phyloP scores from a whole-genome alignment of 2,113 vertebrate species.

The Oncorhynchus tshawytscha region DNA sequence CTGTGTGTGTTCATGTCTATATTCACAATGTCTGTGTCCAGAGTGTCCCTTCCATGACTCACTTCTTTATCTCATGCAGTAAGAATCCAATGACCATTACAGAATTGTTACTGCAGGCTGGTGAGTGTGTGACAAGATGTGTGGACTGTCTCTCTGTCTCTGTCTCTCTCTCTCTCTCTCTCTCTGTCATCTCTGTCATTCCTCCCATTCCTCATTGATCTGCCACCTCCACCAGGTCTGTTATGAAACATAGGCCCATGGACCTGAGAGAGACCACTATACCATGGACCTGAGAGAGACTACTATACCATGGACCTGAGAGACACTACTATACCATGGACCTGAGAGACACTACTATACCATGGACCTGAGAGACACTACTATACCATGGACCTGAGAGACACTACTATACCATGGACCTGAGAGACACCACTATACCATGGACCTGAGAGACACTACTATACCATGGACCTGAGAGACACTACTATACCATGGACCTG shows the following conservation, averaged over 20 bases:
- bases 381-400: too few relatives aligned
- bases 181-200: slow-evolving; percentile 20
- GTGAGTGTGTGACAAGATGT: background rate
- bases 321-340: too few relatives aligned
- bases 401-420: too few relatives aligned
- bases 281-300: too few relatives aligned
- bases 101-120: background rate
- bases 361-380: too few relatives aligned
- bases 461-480: too few relatives aligned
- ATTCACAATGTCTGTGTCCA: background rate
- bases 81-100: background rate
- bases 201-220: slow-evolving; percentile 69
- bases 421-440: too few relatives aligned
- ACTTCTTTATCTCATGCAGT: background rate
- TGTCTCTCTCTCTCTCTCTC: background rate
- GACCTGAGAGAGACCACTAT: too few relatives aligned
- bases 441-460: too few relatives aligned
- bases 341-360: too few relatives aligned
- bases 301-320: too few relatives aligned
- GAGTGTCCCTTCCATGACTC: background rate
- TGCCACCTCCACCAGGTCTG: slow-evolving; percentile 10
- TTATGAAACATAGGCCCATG: slow-evolving; percentile 15
- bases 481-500: too few relatives aligned
- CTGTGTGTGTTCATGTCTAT: background rate
- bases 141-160: background rate